Evolutionary conservation across 2,888 invertebrate species (phyloP).

Genomic region (Deroplatys truncata): DNA sequence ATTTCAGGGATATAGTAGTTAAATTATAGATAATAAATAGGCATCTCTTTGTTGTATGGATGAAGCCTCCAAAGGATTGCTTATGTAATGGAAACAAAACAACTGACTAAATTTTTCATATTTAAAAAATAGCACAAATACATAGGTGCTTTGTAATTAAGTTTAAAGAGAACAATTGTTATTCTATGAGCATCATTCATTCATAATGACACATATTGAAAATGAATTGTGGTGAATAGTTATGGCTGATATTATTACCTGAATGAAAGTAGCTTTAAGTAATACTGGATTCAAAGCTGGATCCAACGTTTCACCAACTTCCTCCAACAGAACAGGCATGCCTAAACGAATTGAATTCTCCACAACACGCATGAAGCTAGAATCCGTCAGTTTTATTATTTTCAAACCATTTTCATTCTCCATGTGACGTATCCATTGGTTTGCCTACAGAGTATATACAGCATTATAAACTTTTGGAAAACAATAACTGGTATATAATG

Average conservation of each 20-base stretch:
- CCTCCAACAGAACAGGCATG: slow-evolving; percentile 80
- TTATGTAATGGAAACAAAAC: no score
- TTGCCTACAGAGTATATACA: slow-evolving; percentile 56
- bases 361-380: slow-evolving; percentile 67
- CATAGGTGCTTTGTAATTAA: no score
- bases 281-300: slow-evolving; percentile 81
- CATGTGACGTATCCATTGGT: slow-evolving; percentile 88
- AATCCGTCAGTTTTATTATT: slow-evolving; percentile 75
- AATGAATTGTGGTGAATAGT: no score
- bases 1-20: no score
- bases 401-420: slow-evolving; percentile 70
- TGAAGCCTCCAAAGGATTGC: no score
- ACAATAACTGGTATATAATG: neutral
- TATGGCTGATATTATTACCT: slow-evolving; percentile 46
- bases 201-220: no score
- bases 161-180: no score
- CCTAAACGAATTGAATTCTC: slow-evolving; percentile 83
- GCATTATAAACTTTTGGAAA: neutral
- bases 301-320: slow-evolving; percentile 82
- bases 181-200: no score
- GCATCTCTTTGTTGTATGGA: no score
- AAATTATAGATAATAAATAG: no score
- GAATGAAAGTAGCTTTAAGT: slow-evolving; percentile 71
- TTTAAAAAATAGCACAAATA: no score
- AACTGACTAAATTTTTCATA: no score